A percentile compares a stretch with the other conserved stretches of the same genome.
Conservation (phyloP, 2,888 invertebrate genomes). For the Hypomecis punctinalis region DNA sequence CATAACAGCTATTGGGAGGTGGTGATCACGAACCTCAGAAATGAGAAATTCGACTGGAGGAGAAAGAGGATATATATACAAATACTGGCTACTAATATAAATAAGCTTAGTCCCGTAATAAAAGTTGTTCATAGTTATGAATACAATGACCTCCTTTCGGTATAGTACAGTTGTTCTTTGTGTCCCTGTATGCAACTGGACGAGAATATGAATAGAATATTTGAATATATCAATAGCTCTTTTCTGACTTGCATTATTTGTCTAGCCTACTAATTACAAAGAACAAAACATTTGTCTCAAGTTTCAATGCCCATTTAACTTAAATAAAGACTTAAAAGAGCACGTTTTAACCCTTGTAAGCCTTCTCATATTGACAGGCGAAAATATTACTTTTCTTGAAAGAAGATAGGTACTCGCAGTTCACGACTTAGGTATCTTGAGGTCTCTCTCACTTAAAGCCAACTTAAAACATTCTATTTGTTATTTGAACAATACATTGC, state of each 20-base stretch:
- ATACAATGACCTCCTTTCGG: too few relatives aligned
- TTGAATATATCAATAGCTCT: conserved; percentile 24
- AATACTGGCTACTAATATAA: too few relatives aligned
- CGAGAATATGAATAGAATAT: conserved; percentile 15
- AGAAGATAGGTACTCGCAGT: conserved; percentile 33
- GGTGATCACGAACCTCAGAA: too few relatives aligned
- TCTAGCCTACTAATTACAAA: conserved; percentile 8
- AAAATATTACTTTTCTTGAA: conserved; percentile 37
- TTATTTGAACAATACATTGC: conserved; percentile 72
- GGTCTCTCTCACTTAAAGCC: conserved; percentile 26
- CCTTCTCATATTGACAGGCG: conserved; percentile 36
- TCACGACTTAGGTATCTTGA: conserved; percentile 35
- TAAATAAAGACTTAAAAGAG: conserved; percentile 7
- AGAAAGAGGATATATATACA: too few relatives aligned
- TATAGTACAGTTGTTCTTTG: too few relatives aligned
- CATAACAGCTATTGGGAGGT: too few relatives aligned
- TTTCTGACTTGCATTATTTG: conserved; percentile 2
- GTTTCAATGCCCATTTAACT: conserved; percentile 2
- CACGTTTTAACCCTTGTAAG: conserved; percentile 34
- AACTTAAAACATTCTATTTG: conserved; percentile 65
- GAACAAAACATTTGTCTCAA: conserved; percentile 10
- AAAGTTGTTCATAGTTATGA: too few relatives aligned
- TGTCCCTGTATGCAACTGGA: too few relatives aligned
- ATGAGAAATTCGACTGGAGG: too few relatives aligned
- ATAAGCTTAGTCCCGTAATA: too few relatives aligned